These are phyloP conservation scores for Taenioides sp. DNA, from an alignment of 2,797 vertebrate species.

Conservation along the genomic window DNA sequence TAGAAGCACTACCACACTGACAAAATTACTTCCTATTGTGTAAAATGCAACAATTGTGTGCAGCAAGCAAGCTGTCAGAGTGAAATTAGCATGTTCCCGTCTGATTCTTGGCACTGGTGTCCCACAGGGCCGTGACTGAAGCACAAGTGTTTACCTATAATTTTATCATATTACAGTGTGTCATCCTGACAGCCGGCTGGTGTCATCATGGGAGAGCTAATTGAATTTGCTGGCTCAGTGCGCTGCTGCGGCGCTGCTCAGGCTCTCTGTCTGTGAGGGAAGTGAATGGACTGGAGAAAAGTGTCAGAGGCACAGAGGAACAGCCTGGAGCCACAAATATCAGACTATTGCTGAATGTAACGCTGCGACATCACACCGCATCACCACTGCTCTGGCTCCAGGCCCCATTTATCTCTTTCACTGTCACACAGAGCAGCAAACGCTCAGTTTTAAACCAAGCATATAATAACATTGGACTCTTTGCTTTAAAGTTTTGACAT, in stretches of 20 bases:
- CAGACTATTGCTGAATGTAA: slow-evolving; percentile 71
- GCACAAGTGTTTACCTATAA: slow-evolving; percentile 59
- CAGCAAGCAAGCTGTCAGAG: slow-evolving; percentile 42
- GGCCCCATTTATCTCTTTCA: slow-evolving; percentile 45
- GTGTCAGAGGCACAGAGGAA: slow-evolving; percentile 50
- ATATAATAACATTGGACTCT: neutral
- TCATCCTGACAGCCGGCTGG: slow-evolving; percentile 44
- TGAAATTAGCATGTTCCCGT: slow-evolving; percentile 53
- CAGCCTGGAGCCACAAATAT: slow-evolving; percentile 53
- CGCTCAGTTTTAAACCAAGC: neutral
- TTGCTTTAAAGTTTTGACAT: neutral
- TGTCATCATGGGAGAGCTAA: slow-evolving; percentile 69
- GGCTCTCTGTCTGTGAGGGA: slow-evolving; percentile 48
- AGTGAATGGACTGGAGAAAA: slow-evolving; percentile 56
- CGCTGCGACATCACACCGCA: slow-evolving; percentile 60
- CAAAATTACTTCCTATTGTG: neutral
- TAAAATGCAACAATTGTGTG: slow-evolving; percentile 6
- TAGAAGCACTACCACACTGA: neutral
- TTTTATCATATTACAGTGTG: slow-evolving; percentile 66
- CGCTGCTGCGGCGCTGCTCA: slow-evolving; percentile 38
- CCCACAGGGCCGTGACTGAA: slow-evolving; percentile 55
- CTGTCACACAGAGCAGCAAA: slow-evolving; percentile 18
- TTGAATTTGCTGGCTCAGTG: slow-evolving; percentile 66
- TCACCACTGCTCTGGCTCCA: slow-evolving; percentile 54
- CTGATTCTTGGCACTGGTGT: slow-evolving; percentile 47